Evolutionary conservation across 2,797 vertebrate genomes (phyloP).

Genomic region (Xiphorhynchus erythropygius): DNA sequence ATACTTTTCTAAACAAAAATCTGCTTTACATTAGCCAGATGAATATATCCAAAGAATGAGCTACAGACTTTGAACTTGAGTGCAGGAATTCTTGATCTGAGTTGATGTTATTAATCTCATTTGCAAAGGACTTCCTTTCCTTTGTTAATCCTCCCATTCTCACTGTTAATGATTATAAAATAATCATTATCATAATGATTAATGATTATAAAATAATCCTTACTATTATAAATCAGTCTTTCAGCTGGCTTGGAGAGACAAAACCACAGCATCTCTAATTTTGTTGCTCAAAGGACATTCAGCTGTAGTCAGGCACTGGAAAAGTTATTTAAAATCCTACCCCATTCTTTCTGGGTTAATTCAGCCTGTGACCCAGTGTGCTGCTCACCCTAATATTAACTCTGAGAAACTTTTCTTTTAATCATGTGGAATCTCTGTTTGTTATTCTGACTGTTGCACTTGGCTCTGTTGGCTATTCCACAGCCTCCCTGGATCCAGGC

Average conservation of each 20-base stretch:
- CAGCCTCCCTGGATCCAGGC: not conserved
- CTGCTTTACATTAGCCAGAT: not conserved
- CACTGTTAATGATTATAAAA: not conserved
- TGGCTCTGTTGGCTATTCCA: not conserved
- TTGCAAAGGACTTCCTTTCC: not conserved
- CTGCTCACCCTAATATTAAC: slow-evolving; percentile 45
- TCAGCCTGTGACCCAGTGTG: not conserved
- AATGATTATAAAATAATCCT: not conserved
- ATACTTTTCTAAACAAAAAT: not conserved
- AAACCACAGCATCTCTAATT: not conserved
- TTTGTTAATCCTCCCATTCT: not conserved
- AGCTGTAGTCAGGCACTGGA: not conserved
- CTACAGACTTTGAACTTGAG: not conserved
- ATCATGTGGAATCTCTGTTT: slow-evolving; percentile 34
- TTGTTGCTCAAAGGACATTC: not conserved
- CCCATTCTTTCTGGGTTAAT: not conserved
- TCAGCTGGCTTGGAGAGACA: not conserved
- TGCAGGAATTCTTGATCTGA: not conserved
- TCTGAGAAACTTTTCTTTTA: slow-evolving; percentile 45
- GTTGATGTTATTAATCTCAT: not conserved
- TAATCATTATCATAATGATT: not conserved
- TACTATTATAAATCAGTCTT: not conserved
- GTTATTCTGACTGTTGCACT: slow-evolving; percentile 24
- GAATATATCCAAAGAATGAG: not conserved
- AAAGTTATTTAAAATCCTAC: not conserved